phyloP scores from a whole-genome alignment of 2,888 invertebrate genomes.

The Quadroppia sp. region DNA sequence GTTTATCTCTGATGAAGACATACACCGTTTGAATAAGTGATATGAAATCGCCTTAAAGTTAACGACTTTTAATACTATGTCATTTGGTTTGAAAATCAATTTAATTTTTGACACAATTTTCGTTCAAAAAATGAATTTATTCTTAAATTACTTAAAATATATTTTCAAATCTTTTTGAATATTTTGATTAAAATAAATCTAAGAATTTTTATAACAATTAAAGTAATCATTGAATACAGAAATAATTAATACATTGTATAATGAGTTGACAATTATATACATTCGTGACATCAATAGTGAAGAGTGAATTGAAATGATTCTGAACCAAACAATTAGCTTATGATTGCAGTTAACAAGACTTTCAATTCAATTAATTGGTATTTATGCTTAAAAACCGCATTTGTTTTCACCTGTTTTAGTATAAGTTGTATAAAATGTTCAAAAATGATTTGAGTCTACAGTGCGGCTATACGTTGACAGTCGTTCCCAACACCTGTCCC shows the following conservation, averaged over 20 bases:
- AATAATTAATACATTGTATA: too few species aligned
- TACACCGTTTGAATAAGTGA: neutral
- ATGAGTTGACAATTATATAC: too few species aligned
- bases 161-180: too few species aligned
- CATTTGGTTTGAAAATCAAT: neutral
- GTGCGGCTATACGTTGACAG: neutral
- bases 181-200: too few species aligned
- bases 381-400: neutral
- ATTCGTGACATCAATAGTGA: too few species aligned
- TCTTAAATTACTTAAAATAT: too few species aligned
- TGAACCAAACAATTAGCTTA: too few species aligned
- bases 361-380: neutral
- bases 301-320: too few species aligned
- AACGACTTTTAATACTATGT: neutral
- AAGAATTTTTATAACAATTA: too few species aligned
- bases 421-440: constrained; percentile 18
- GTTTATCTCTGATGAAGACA: neutral
- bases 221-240: too few species aligned
- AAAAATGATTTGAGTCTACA: constrained; percentile 20
- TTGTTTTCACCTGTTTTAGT: constrained; percentile 34
- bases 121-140: too few species aligned
- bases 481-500: constrained; percentile 1
- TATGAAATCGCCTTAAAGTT: neutral
- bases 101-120: neutral
- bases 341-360: too few species aligned